These are phyloP conservation scores for Stichodactyla helianthus DNA, from an alignment of 64 coral and sea anemone species.

Conservation along the genomic window DNA sequence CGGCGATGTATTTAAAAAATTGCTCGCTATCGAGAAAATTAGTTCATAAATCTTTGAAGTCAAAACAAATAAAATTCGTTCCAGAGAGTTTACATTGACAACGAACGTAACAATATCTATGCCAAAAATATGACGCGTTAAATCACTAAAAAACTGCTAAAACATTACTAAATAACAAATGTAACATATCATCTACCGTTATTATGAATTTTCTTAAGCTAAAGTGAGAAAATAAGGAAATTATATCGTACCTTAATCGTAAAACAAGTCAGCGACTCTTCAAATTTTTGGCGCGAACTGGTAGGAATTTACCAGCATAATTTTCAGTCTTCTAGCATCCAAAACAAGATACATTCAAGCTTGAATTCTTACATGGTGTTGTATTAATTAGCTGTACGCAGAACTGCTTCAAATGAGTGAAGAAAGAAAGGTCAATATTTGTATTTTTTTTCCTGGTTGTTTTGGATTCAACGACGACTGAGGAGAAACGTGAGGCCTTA, in stretches of 20 bases:
- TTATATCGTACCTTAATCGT: not conserved
- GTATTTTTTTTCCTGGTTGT: not conserved
- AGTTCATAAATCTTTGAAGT: not conserved
- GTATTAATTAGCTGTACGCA: not conserved
- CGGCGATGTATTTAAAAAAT: not conserved
- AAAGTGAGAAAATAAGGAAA: not conserved
- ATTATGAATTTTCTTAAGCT: too few relatives aligned
- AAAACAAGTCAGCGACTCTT: not conserved
- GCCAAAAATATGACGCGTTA: not conserved
- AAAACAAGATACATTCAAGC: not conserved
- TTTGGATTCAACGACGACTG: not conserved
- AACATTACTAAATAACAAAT: too few relatives aligned
- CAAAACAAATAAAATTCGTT: not conserved
- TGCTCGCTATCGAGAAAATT: not conserved
- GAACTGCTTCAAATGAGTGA: not conserved
- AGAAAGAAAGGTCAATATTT: not conserved
- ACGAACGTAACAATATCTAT: not conserved
- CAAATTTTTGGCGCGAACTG: conserved; percentile 5
- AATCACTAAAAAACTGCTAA: too few relatives aligned
- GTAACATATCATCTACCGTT: too few relatives aligned
- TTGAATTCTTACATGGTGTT: not conserved
- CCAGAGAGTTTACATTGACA: not conserved
- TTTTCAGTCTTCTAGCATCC: not conserved
- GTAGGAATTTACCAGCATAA: not conserved
- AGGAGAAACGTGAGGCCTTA: not conserved